Evolutionary conservation across 1,140 invertebrate genomes (phyloP).

Genomic region (Brachionus angularis): DNA sequence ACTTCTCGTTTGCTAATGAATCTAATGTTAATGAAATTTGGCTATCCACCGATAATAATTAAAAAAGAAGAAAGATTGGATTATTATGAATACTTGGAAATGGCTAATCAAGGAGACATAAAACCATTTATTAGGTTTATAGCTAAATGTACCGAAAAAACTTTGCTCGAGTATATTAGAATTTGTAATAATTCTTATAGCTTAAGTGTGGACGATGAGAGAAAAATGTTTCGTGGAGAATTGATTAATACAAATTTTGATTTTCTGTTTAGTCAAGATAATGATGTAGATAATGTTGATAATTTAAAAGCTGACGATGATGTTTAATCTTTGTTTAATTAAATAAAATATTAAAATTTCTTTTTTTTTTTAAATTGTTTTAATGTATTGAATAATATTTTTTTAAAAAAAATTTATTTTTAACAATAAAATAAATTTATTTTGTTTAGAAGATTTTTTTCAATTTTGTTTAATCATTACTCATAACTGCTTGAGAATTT

Average conservation of each 20-base stretch:
- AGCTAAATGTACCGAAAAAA: constrained; percentile 84
- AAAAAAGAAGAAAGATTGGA: constrained; percentile 75
- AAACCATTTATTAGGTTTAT: constrained; percentile 67
- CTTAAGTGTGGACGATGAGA: constrained; percentile 1
- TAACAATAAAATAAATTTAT: no score
- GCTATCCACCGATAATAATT: constrained; percentile 91
- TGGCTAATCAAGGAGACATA: constrained; percentile 80
- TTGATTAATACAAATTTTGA: neutral
- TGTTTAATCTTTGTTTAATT: no score
- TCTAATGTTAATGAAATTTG: constrained; percentile 91
- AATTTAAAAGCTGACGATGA: neutral
- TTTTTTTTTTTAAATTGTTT: no score
- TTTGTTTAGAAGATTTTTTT: no score
- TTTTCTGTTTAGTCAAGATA: neutral
- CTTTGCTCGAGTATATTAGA: constrained; percentile 74
- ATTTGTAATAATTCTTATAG: constrained; percentile 40
- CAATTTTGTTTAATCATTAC: no score
- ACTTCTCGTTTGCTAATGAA: constrained; percentile 93
- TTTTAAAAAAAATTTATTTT: no score
- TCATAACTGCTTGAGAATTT: no score
- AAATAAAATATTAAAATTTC: no score
- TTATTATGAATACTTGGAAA: constrained; percentile 77
- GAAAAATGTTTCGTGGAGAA: constrained; percentile 22
- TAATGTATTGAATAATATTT: no score
- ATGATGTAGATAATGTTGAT: neutral